Base-by-base conservation (phyloP, 2,888 invertebrate species). In the Cryptosula pallasiana region DNA sequence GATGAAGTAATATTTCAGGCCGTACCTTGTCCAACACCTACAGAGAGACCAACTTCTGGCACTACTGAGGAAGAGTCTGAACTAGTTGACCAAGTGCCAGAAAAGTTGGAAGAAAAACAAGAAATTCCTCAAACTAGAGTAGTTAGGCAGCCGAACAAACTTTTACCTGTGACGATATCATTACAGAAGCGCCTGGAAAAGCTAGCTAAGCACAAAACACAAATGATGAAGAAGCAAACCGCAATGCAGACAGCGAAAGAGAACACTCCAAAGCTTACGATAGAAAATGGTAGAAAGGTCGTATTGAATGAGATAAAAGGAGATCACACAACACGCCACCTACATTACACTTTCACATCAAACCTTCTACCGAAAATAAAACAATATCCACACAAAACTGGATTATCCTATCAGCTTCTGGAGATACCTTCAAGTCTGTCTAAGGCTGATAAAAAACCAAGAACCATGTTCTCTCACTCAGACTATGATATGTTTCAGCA, bases 131-230 rank as follows among this genome's bases (percentile, higher is more conserved):
- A 5, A 45, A 45, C 20, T 20, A 45, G 20, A 13, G 63, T 34
- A 3, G 32, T 63, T 29, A 27, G n/a, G n/a, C 63, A 63, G 32
- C 63, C 63, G 32, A 63, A 27, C 9, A 63, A 27, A 32, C 63
- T 25, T 9, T 32, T 34, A 13, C 63, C 63, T 9, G 63, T 63
- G 3, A 25, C 63, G 3, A 27, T 27, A 27, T 25, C 63, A 13
- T 32, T 63, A 3, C 63, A 63, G n/a, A 27, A 32, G 32, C 63
- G 63, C 32, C n/a, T 63, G 63, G 63, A 63, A 32, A 63, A 63
- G 63, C 63, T 63, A 32, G 63, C 63, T 5, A 63, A 63, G 32
- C 63, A 63, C 32, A 63, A 63, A 32, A 29, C 63, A 9, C 25
- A 25, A 3, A 32, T 27, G 13, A 29, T 27, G 9, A 63, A 34